These are phyloP conservation scores for Gryllus bimaculatus DNA, from an alignment of 1,140 invertebrate species.

Conservation along the genomic window DNA sequence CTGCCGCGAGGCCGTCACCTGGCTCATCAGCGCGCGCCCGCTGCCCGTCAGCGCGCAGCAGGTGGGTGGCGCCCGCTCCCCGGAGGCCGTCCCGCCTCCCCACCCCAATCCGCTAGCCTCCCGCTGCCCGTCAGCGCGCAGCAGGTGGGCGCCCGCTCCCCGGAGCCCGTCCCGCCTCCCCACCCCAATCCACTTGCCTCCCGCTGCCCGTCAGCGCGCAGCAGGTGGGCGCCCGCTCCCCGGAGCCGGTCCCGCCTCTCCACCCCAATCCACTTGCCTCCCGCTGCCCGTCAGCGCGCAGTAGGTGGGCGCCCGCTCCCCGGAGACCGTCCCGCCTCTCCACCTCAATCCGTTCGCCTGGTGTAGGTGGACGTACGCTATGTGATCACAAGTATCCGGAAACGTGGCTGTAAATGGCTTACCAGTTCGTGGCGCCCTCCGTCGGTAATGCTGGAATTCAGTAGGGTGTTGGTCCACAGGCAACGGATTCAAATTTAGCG, in stretches of 20 bases:
- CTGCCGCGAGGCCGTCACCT: constrained; percentile 78
- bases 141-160: constrained; percentile 49
- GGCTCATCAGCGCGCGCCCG: constrained; percentile 77
- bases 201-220: constrained; percentile 60
- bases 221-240: constrained; percentile 49
- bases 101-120: constrained; percentile 32
- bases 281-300: constrained; percentile 60
- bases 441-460: too few species aligned
- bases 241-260: not conserved
- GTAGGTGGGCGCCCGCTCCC: constrained; percentile 49
- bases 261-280: constrained; percentile 32
- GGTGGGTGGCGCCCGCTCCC: constrained; percentile 51
- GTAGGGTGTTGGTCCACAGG: too few species aligned
- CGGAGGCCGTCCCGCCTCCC: not conserved
- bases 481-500: too few species aligned
- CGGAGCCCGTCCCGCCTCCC: not conserved
- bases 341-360: constrained; percentile 33
- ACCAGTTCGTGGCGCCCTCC: too few species aligned
- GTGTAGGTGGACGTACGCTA: too few species aligned
- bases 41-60: constrained; percentile 65
- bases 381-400: too few species aligned
- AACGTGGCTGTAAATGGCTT: too few species aligned
- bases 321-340: not conserved
- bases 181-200: constrained; percentile 32
- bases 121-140: constrained; percentile 60